Evolutionary conservation across 1,140 invertebrate species (phyloP).

Genomic region (Lasaia peninsularis): DNA sequence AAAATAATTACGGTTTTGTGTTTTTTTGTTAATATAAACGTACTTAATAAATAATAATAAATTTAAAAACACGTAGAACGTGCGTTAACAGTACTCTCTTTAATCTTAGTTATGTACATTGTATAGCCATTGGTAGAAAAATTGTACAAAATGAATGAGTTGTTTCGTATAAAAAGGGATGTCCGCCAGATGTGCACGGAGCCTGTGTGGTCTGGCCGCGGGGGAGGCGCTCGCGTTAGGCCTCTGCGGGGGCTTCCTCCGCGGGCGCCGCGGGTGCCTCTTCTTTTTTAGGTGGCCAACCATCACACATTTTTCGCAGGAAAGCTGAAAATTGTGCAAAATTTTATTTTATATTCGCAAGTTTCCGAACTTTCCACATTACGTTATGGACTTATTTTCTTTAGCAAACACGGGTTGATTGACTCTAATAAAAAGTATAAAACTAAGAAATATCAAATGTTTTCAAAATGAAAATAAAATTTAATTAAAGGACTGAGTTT

Average conservation of each 20-base stretch:
- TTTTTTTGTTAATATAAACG: constrained; percentile 68
- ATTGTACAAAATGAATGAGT: constrained; percentile 62
- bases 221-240: constrained; percentile 22
- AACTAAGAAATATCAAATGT: no score
- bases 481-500: no score
- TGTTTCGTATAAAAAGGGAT: constrained; percentile 67
- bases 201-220: constrained; percentile 36
- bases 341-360: neutral
- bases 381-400: neutral
- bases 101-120: constrained; percentile 66
- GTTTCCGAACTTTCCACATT: neutral
- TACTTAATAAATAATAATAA: constrained; percentile 68
- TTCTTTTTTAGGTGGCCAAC: constrained; percentile 49
- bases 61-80: constrained; percentile 73
- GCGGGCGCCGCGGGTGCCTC: constrained; percentile 39
- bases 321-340: constrained; percentile 78
- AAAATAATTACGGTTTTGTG: constrained; percentile 66
- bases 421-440: neutral
- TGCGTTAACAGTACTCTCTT: constrained; percentile 67
- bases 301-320: constrained; percentile 84
- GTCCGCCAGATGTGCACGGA: constrained; percentile 62
- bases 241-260: constrained; percentile 52
- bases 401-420: no score
- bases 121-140: constrained; percentile 42
- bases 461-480: no score